Percentiles rank a stretch among this genome's conserved stretches.
These are phyloP conservation scores for Enoplosus armatus DNA, from an alignment of 2,797 vertebrate species.

Conservation along the genomic window DNA sequence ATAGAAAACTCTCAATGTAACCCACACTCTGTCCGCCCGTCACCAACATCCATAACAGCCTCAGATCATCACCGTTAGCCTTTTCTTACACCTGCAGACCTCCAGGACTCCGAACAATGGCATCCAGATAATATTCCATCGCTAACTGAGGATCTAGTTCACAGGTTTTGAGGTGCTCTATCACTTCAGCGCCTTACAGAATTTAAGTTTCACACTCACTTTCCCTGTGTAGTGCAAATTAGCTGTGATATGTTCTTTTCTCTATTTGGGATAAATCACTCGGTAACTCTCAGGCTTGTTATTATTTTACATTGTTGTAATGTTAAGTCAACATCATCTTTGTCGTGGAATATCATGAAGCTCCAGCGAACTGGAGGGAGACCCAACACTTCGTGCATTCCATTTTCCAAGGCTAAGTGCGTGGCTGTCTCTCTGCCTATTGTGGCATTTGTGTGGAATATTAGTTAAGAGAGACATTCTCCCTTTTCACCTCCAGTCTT, in stretches of 20 bases:
- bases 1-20: slow-evolving; percentile 62
- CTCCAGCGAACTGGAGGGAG: slow-evolving; percentile 7
- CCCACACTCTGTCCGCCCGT: background rate
- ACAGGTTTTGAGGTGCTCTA: background rate
- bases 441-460: slow-evolving; percentile 17
- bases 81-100: slow-evolving; percentile 33
- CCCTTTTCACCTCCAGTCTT: slow-evolving; percentile 1
- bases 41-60: background rate
- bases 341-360: background rate
- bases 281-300: background rate
- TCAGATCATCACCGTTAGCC: slow-evolving; percentile 28
- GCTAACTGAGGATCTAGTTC: background rate
- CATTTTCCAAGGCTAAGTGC: slow-evolving; percentile 16
- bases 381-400: slow-evolving; percentile 61
- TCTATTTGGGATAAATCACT: slow-evolving; percentile 9
- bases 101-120: background rate
- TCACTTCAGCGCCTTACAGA: background rate
- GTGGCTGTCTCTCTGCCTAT: background rate
- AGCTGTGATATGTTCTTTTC: background rate
- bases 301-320: background rate
- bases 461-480: slow-evolving; percentile 6
- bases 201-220: background rate
- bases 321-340: background rate
- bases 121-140: background rate
- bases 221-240: slow-evolving; percentile 1